phyloP scores from a whole-genome alignment of 2,113 vertebrate genomes.

The Brachirus orientalis region DNA sequence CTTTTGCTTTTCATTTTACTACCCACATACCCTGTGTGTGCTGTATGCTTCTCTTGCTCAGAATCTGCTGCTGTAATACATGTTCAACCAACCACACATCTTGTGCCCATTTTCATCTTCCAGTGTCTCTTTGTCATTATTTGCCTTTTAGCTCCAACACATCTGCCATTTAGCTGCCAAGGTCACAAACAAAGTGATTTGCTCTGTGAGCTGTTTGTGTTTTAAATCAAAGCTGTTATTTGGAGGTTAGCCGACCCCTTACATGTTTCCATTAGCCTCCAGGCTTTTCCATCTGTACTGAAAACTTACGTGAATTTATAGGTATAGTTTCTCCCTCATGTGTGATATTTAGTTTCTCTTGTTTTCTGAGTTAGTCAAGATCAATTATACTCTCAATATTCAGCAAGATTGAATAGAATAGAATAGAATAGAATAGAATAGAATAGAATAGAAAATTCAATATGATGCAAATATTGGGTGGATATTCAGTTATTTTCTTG shows the following conservation, averaged over 20 bases:
- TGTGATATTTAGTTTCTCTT: not conserved
- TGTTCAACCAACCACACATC: slow-evolving; percentile 4
- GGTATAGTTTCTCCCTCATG: not conserved
- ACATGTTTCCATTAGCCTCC: not conserved
- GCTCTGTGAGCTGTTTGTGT: not conserved
- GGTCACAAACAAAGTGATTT: not conserved
- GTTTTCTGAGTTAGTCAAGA: not conserved
- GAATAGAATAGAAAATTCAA: too few species aligned
- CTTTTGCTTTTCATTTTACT: slow-evolving; percentile 5
- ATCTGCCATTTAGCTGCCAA: not conserved
- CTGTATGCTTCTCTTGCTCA: not conserved
- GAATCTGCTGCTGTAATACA: slow-evolving; percentile 1
- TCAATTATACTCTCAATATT: not conserved
- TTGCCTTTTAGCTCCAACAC: not conserved
- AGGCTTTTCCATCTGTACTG: not conserved
- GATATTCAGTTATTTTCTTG: too few species aligned
- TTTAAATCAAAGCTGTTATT: slow-evolving; percentile 5
- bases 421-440: too few species aligned
- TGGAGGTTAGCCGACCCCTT: not conserved
- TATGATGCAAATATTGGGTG: too few species aligned
- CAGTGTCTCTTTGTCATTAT: not conserved
- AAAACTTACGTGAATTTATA: not conserved
- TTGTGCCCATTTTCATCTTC: not conserved
- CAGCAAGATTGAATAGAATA: not conserved
- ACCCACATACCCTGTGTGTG: not conserved